Conservation (phyloP, 2,113 vertebrate species). For the Polypterus senegalus region DNA sequence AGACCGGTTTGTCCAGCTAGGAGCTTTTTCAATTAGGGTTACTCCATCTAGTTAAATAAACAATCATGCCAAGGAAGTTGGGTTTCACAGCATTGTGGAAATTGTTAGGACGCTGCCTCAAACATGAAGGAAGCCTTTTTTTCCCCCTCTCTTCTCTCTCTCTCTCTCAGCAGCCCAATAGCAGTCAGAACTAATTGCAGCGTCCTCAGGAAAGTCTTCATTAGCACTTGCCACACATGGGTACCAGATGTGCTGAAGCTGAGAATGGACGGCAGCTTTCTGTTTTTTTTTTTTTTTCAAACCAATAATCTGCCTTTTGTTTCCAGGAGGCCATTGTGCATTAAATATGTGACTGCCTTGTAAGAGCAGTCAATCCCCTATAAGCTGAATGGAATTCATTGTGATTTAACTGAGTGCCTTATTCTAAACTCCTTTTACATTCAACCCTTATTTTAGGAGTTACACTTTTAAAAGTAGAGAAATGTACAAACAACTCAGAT, state of each 20-base stretch:
- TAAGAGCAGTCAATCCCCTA: constrained; percentile 50
- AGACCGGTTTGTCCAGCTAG: neutral
- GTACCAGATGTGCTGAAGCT: constrained; percentile 82
- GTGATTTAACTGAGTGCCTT: constrained; percentile 26
- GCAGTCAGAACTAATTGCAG: constrained; percentile 82
- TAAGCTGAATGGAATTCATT: constrained; percentile 73
- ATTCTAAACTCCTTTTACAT: too few species aligned
- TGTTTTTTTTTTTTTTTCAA: constrained; percentile 42
- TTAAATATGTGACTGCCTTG: constrained; percentile 51
- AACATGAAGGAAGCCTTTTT: constrained; percentile 28
- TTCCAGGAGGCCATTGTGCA: constrained; percentile 62
- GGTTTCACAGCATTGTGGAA: constrained; percentile 10
- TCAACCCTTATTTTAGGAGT: too few species aligned
- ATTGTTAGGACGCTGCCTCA: constrained; percentile 5
- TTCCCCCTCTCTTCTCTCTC: constrained; percentile 3
- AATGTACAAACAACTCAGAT: too few species aligned
- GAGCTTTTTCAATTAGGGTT: constrained; percentile 2
- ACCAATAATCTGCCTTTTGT: constrained; percentile 89
- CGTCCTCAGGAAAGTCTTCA: constrained; percentile 88
- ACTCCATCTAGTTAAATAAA: constrained; percentile 10
- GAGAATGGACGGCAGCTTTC: constrained; percentile 47
- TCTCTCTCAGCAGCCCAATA: constrained; percentile 25
- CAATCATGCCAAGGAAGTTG: constrained; percentile 6
- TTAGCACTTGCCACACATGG: constrained; percentile 91
- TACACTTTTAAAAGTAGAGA: too few species aligned